Evolutionary conservation across 2,888 invertebrate genomes (phyloP), one percentile per base, ranked within the genome.

Genomic region (Lasioglossum calceatum): DNA sequence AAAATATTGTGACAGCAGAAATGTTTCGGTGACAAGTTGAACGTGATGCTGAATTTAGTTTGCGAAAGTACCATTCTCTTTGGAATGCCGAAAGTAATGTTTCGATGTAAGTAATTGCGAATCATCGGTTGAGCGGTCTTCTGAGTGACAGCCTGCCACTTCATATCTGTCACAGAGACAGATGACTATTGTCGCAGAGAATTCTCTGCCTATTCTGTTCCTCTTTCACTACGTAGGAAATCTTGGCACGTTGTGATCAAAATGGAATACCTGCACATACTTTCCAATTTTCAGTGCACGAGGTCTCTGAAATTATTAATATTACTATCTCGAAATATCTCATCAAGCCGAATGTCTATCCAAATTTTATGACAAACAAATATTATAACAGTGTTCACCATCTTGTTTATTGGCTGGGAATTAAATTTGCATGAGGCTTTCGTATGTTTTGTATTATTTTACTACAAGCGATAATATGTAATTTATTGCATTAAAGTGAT

Each of bases 161-260:
- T 74, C 54, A 74, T 74, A 54, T 74, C 74, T 74, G 74, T 54
- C 74, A 54, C 70, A 39, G 36, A 70, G 39, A 70, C 23, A 70
- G 70, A 70, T 70, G 70, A 39, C 23, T 70, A 39, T 70, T 70
- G 36, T 70, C 23, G 23, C 70, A 5, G 39, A 1, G 23, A 70
- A 70, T 70, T 39, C 36, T 36, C 70, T 70, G 1, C 70, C 70
- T 70, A 70, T 70, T 70, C 36, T 39, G 39, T 70, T 39, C 39
- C 70, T 39, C 70, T 39, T 70, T 10, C 36, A 12, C n/a, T n/a
- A 58, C n/a, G 23, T 70, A 36, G 4, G 70, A 36, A 36, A 70
- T 70, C 70, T 70, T 39, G 70, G 36, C 36, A 39, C 10, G 10
- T 8, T 19, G 23, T 1, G 36, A 67, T 36, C 70, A 19, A 67